Conservation (phyloP, 1,140 invertebrate species). For the Apis florea region DNA sequence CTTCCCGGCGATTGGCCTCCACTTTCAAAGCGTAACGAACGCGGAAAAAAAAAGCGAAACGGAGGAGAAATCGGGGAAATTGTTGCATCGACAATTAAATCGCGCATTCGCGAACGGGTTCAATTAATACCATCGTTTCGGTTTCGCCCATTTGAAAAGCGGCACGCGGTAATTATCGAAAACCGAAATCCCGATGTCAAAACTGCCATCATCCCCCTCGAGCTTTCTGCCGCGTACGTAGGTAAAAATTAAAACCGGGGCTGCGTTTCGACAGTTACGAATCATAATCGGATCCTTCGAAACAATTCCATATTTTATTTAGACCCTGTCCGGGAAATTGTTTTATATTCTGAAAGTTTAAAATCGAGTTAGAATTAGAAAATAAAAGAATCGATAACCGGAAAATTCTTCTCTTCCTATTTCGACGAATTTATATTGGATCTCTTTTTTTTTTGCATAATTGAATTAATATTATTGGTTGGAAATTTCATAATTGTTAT, state of each 20-base stretch:
- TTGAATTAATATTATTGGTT: too few species aligned
- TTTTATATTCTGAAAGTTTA: too few species aligned
- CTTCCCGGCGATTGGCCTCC: not conserved
- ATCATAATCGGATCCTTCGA: not conserved
- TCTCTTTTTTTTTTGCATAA: too few species aligned
- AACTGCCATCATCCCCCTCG: not conserved
- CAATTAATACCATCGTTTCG: not conserved
- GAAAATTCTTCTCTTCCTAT: too few species aligned
- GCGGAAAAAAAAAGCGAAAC: not conserved
- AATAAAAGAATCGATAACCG: too few species aligned
- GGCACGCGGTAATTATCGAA: conserved; percentile 13
- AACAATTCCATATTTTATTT: not conserved
- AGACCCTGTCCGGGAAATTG: too few species aligned
- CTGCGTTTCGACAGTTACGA: not conserved
- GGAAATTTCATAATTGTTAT: too few species aligned
- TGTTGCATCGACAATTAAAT: conserved; percentile 1
- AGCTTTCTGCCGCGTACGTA: not conserved
- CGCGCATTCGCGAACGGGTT: not conserved
- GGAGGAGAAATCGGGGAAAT: not conserved
- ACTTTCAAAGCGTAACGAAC: not conserved
- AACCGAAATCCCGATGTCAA: not conserved
- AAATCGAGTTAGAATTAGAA: too few species aligned
- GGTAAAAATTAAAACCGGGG: not conserved
- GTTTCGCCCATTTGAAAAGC: conserved; percentile 2
- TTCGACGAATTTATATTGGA: too few species aligned